Conservation (phyloP, 2,113 vertebrate genomes). For the Motacilla tschutschensis region DNA sequence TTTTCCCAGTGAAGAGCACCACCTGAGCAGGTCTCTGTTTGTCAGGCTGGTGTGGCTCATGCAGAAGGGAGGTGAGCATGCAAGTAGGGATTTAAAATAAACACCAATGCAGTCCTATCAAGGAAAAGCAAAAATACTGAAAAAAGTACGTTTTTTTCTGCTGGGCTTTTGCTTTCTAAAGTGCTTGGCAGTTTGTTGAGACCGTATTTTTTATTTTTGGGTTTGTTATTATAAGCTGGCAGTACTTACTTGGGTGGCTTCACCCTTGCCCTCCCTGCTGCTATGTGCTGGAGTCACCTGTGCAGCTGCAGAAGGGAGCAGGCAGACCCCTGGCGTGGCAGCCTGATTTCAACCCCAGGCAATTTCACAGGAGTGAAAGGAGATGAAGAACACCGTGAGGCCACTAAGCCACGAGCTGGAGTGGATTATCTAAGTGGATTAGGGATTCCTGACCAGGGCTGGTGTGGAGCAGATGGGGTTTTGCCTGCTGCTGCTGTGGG, state of each 20-base stretch:
- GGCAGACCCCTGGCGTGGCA: rapidly evolving
- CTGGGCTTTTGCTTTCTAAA: not conserved
- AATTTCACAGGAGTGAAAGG: constrained; percentile 27
- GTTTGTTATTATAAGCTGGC: not conserved
- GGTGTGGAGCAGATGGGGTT: not conserved
- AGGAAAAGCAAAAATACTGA: not conserved
- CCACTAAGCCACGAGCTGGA: not conserved
- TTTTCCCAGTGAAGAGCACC: not conserved
- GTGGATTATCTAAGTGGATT: constrained; percentile 45
- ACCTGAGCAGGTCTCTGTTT: constrained; percentile 32
- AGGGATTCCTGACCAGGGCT: not conserved
- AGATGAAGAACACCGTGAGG: not conserved
- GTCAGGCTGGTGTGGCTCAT: rapidly evolving
- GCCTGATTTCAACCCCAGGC: not conserved
- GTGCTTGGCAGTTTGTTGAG: not conserved
- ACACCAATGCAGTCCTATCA: not conserved
- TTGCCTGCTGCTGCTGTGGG: not conserved
- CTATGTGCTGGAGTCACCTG: not conserved
- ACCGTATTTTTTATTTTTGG: not conserved
- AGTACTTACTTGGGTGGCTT: rapidly evolving
- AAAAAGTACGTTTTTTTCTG: not conserved
- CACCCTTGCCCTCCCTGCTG: rapidly evolving
- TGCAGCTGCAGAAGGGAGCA: not conserved
- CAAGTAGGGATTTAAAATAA: not conserved
- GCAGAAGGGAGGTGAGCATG: not conserved